Conservation (phyloP, 2,113 vertebrate species). For the Paratilapia polleni region DNA sequence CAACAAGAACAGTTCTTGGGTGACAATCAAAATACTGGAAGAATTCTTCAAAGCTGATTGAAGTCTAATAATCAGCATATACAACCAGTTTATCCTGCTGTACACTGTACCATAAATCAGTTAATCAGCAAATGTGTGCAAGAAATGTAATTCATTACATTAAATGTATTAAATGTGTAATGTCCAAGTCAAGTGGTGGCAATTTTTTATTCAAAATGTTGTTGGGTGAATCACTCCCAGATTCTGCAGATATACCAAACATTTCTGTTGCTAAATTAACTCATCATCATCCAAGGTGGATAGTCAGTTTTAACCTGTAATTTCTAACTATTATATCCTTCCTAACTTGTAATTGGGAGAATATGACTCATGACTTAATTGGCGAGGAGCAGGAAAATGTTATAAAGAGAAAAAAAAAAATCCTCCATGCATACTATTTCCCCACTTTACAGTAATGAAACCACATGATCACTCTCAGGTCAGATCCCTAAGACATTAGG, state of each 20-base stretch:
- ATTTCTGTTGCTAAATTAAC: slow-evolving; percentile 7
- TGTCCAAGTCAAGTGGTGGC: not conserved
- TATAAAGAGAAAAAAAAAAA: not conserved
- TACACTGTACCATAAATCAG: not conserved
- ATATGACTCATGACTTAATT: slow-evolving; percentile 41
- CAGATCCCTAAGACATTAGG: not conserved
- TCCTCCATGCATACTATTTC: slow-evolving; percentile 5
- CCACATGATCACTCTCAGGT: not conserved
- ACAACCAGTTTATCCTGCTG: not conserved
- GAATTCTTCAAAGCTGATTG: not conserved
- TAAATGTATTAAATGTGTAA: not conserved
- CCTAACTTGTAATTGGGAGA: slow-evolving; percentile 37
- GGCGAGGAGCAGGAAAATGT: slow-evolving; percentile 7
- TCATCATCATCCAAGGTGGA: slow-evolving; percentile 11
- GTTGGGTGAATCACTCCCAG: not conserved
- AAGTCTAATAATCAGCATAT: not conserved
- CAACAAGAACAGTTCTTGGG: slow-evolving; percentile 25
- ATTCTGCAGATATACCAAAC: not conserved
- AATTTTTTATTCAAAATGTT: not conserved
- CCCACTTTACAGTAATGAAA: slow-evolving; percentile 28
- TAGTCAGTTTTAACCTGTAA: slow-evolving; percentile 24
- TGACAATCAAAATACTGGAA: slow-evolving; percentile 22
- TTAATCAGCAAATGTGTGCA: not conserved
- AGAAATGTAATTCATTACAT: not conserved
- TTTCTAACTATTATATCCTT: slow-evolving; percentile 23